These are phyloP conservation scores for Battus philenor DNA, from an alignment of 1,140 invertebrate species.

Conservation along the genomic window DNA sequence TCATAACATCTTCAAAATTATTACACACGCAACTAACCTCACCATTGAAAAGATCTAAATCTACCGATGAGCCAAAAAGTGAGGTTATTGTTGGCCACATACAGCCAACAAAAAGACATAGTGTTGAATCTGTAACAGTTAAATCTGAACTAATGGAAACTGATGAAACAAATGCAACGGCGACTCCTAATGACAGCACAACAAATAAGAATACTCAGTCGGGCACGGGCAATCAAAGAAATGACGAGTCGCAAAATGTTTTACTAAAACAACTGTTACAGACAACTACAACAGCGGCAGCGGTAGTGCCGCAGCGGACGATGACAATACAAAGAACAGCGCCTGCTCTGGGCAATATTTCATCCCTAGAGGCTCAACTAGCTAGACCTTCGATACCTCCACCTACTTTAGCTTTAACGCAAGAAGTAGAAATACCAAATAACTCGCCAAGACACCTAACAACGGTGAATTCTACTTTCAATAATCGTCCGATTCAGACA, in stretches of 20 bases:
- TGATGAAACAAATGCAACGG: slow-evolving; percentile 46
- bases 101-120: slow-evolving; percentile 67
- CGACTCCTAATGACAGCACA: slow-evolving; percentile 27
- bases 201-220: slow-evolving; percentile 36
- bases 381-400: slow-evolving; percentile 83
- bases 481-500: slow-evolving; percentile 54
- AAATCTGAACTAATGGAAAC: slow-evolving; percentile 74
- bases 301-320: slow-evolving; percentile 66
- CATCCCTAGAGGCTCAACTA: slow-evolving; percentile 84
- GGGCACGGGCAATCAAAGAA: slow-evolving; percentile 61
- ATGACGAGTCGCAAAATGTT: slow-evolving; percentile 91
- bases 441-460: slow-evolving; percentile 69
- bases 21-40: slow-evolving; percentile 77
- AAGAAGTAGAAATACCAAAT: slow-evolving; percentile 76
- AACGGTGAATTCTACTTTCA: slow-evolving; percentile 55
- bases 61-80: slow-evolving; percentile 74
- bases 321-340: slow-evolving; percentile 75
- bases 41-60: slow-evolving; percentile 73
- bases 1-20: slow-evolving; percentile 69
- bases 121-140: slow-evolving; percentile 71
- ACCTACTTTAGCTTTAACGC: slow-evolving; percentile 58
- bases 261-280: slow-evolving; percentile 92
- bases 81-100: slow-evolving; percentile 69
- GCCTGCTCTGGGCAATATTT: slow-evolving; percentile 80
- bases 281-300: slow-evolving; percentile 82